Conservation (phyloP, 2,797 vertebrate genomes). For the Rhynchonycteris naso region DNA sequence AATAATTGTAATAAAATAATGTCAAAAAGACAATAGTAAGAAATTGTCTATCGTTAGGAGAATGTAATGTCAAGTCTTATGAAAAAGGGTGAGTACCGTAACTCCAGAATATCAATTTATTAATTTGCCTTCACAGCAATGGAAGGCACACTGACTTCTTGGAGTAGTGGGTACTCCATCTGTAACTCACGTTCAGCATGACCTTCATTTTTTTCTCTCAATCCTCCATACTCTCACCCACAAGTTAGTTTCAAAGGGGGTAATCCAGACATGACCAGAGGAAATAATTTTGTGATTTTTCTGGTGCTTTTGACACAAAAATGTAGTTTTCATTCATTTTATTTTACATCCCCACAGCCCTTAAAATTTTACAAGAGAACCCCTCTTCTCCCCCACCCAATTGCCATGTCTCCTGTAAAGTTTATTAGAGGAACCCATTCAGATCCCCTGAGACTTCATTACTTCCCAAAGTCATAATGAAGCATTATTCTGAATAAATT, state of each 20-base stretch:
- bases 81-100: background rate
- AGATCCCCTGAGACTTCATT: slow-evolving; percentile 63
- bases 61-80: background rate
- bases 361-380: background rate
- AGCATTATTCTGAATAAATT: slow-evolving; percentile 77
- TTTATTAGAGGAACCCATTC: slow-evolving; percentile 24
- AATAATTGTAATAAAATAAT: background rate
- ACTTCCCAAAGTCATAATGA: slow-evolving; percentile 58
- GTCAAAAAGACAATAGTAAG: background rate
- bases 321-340: background rate
- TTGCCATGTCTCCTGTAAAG: background rate
- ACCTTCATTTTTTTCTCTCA: background rate
- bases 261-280: background rate
- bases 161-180: background rate
- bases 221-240: background rate
- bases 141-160: background rate
- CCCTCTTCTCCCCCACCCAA: background rate
- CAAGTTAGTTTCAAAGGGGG: slow-evolving; percentile 10
- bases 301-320: background rate
- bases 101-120: background rate
- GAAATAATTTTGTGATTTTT: background rate
- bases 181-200: background rate
- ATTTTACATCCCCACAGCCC: background rate
- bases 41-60: background rate
- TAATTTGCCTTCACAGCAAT: background rate